Percentiles rank a stretch among this genome's conserved stretches.
Conservation (phyloP, 2,113 vertebrate genomes). For the Forbesichthys papilliferus region DNA sequence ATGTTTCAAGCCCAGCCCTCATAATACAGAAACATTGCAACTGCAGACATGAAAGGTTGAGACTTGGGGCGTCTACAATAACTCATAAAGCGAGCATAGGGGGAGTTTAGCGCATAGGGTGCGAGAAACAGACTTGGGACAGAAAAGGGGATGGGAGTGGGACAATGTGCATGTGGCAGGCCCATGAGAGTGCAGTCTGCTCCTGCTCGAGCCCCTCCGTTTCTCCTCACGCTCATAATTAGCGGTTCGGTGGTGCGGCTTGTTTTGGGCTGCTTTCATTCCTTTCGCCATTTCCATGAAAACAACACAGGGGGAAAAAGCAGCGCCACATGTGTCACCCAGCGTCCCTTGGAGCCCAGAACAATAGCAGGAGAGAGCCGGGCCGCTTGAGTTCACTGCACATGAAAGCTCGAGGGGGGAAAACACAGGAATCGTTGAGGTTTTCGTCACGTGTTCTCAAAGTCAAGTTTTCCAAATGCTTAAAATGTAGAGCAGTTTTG, state of each 20-base stretch:
- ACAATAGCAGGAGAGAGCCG: constrained; percentile 57
- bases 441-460: constrained; percentile 47
- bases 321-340: constrained; percentile 60
- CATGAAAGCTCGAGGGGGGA: constrained; percentile 49
- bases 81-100: constrained; percentile 30
- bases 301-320: constrained; percentile 56
- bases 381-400: constrained; percentile 46
- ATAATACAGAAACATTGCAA: constrained; percentile 16
- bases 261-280: constrained; percentile 70
- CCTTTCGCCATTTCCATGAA: constrained; percentile 56
- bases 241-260: constrained; percentile 52
- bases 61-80: constrained; percentile 34
- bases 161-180: constrained; percentile 32
- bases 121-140: constrained; percentile 14
- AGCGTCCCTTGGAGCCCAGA: constrained; percentile 11
- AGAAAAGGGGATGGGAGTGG: constrained; percentile 12
- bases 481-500: constrained; percentile 1
- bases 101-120: constrained; percentile 18
- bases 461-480: constrained; percentile 38
- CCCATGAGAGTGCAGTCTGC: constrained; percentile 28
- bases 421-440: constrained; percentile 51
- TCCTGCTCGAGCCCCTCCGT: constrained; percentile 17
- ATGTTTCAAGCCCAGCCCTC: constrained; percentile 14
- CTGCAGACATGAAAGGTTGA: constrained; percentile 40
- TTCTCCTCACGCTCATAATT: constrained; percentile 53